Base-by-base conservation (phyloP, 2,797 vertebrate genomes). In the Myotis pilosus region DNA sequence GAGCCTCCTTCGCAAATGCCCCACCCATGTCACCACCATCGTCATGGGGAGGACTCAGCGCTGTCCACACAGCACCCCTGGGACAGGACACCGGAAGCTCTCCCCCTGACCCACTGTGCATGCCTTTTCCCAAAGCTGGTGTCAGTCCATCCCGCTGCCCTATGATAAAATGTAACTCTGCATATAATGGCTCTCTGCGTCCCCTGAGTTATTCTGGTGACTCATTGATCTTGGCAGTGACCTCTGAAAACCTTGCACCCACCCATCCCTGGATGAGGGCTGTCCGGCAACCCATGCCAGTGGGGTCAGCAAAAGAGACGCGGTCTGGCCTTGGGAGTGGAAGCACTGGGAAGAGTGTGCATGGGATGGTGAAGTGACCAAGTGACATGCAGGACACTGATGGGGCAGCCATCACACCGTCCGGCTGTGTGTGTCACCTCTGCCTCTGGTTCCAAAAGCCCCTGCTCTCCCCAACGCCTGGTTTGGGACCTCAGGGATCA, bases 261-360 rank as follows among this genome's bases (percentile, higher is more conserved):
- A 44, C 30, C 47, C 9, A 22, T 72, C 23, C 44, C 55, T 53
- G 57, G 11, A 16, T 68, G 49, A 75, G 22, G 9, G 36, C 25
- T 69, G n/a, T 81, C n/a, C n/a, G 9, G 38, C 8, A 51, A 44
- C 38, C 17, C 10, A 44, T 2, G 22, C 12, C 47, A 74, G 20
- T 15, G 33, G 25, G 28, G 15, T 22, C 5, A 33, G 9, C 76
- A 49, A 36, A 62, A 6, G 28, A 69, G 7, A 62, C 2, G 6
- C 2, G 57, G 28, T 20, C 25, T 49, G 91, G 78, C 19, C 0
- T 16, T 57, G 64, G 64, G 23, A n/a, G 2, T 22, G 9, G 12
- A 19, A n/a, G 19, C 2, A 2, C 23, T 44, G 15, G 30, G 23
- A 7, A 20, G 41, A 47, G 33, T 0, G 0, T 8, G 19, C 69